phyloP scores from a whole-genome alignment of 2,888 invertebrate genomes.

The Cephus pygmeus region DNA sequence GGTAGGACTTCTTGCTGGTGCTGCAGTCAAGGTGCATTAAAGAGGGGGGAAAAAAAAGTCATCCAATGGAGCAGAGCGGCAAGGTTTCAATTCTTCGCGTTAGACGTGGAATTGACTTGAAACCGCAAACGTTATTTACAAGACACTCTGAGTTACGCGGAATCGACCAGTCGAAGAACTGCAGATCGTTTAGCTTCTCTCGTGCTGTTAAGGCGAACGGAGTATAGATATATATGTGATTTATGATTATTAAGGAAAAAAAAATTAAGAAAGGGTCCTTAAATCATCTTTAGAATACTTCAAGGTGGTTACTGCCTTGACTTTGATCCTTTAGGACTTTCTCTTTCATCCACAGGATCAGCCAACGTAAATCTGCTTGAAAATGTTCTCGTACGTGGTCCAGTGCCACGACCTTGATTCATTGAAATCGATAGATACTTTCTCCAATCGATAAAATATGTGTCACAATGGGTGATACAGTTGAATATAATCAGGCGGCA shows the following conservation, averaged over 20 bases:
- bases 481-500: neutral
- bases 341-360: neutral
- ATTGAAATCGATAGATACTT: neutral
- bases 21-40: constrained; percentile 1
- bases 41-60: neutral
- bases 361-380: neutral
- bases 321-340: neutral
- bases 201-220: neutral
- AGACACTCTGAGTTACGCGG: neutral
- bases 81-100: constrained; percentile 4
- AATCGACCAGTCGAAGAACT: neutral
- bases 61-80: neutral
- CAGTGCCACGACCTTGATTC: neutral
- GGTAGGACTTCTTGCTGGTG: neutral
- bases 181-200: neutral
- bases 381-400: neutral
- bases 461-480: neutral
- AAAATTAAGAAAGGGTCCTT: neutral
- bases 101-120: neutral
- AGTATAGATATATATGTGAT: neutral
- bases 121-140: neutral
- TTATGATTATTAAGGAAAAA: neutral
- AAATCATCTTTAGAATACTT: neutral
- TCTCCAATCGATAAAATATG: neutral
- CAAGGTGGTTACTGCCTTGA: neutral